phyloP scores from a whole-genome alignment of 2,888 invertebrate species.

The Spilosoma lubricipeda region DNA sequence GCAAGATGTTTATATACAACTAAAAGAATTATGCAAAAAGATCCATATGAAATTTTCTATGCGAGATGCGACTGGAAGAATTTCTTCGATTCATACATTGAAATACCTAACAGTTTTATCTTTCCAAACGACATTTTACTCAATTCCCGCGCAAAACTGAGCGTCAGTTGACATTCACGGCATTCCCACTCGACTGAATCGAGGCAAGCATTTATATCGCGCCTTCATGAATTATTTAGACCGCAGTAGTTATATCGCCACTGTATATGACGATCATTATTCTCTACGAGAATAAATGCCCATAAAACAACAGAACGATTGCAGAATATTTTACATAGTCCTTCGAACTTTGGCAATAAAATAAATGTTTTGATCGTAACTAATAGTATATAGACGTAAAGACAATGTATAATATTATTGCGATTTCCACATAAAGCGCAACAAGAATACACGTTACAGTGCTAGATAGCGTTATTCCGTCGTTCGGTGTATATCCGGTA shows the following conservation, averaged over 20 bases:
- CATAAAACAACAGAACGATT: constrained; percentile 32
- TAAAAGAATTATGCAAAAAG: neutral
- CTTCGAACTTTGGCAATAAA: neutral
- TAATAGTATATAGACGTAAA: neutral
- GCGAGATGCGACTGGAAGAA: neutral
- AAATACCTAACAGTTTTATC: neutral
- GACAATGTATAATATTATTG: neutral
- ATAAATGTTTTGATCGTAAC: neutral
- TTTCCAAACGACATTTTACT: constrained; percentile 1
- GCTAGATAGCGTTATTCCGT: too few relatives aligned
- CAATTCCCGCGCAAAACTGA: constrained; percentile 11
- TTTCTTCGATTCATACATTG: neutral
- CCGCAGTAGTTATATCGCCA: constrained; percentile 16
- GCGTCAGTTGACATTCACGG: constrained; percentile 19
- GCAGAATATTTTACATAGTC: constrained; percentile 31
- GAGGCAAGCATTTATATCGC: constrained; percentile 15
- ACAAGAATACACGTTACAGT: too few relatives aligned
- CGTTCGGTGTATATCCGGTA: too few relatives aligned
- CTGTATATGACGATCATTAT: constrained; percentile 25
- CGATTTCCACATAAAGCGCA: too few relatives aligned
- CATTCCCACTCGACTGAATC: constrained; percentile 20
- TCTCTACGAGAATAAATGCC: constrained; percentile 35
- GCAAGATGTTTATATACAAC: neutral
- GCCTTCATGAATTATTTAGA: constrained; percentile 23
- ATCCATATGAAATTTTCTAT: neutral